Conservation (phyloP, 2,113 vertebrate genomes). For the Columba janthina region DNA sequence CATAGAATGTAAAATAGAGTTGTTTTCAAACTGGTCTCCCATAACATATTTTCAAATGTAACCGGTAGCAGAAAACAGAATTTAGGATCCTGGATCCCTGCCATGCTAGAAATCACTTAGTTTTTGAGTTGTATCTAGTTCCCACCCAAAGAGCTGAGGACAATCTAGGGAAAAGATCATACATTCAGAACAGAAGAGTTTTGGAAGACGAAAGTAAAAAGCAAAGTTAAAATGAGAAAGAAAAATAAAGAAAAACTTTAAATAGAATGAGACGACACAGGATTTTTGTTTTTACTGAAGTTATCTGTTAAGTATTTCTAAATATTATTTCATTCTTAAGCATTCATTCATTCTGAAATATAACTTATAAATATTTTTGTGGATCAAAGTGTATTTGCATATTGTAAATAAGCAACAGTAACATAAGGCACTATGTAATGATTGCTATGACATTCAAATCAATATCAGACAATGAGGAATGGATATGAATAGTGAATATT, state of each 20-base stretch:
- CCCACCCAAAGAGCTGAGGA: background rate
- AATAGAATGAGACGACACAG: fast-evolving
- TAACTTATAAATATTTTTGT: background rate
- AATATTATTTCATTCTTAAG: background rate
- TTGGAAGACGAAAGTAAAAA: background rate
- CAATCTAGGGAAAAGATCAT: background rate
- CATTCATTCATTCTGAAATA: background rate
- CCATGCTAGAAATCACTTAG: background rate
- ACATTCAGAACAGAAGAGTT: background rate
- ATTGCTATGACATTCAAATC: background rate
- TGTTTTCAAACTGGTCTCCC: background rate
- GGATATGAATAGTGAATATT: background rate
- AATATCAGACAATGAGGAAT: background rate
- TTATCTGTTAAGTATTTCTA: background rate
- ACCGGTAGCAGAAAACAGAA: background rate
- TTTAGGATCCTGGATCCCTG: background rate
- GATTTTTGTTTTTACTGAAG: background rate
- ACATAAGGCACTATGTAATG: background rate
- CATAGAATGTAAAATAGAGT: background rate
- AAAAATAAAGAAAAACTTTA: background rate
- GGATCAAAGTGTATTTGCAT: background rate
- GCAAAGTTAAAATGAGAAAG: background rate
- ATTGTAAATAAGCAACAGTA: background rate
- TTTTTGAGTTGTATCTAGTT: background rate
- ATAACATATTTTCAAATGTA: background rate